These are phyloP conservation scores for Leptinotarsa undecemlineata DNA, from an alignment of 1,140 invertebrate species.

Conservation along the genomic window DNA sequence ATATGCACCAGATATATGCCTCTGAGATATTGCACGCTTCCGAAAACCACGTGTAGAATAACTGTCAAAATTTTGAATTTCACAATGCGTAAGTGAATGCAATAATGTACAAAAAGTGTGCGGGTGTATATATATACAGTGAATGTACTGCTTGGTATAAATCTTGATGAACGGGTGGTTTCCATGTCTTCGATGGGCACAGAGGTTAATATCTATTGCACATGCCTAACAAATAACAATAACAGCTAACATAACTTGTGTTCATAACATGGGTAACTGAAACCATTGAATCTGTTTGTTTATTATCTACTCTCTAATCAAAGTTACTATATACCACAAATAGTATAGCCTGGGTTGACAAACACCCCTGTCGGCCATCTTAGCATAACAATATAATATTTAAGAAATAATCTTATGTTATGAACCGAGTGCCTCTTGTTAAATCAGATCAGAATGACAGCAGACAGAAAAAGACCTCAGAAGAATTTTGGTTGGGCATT, in stretches of 20 bases:
- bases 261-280: constrained; percentile 54
- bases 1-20: constrained; percentile 5
- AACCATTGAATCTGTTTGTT: constrained; percentile 55
- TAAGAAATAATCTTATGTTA: constrained; percentile 57
- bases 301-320: constrained; percentile 56
- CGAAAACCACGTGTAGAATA: constrained; percentile 36
- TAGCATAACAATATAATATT: constrained; percentile 58
- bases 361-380: constrained; percentile 47
- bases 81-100: constrained; percentile 28
- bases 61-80: constrained; percentile 44
- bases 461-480: constrained; percentile 59
- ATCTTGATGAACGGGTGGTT: constrained; percentile 34
- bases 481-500: constrained; percentile 67
- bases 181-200: constrained; percentile 29
- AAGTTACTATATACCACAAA: constrained; percentile 58
- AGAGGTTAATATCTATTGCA: constrained; percentile 29
- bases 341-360: constrained; percentile 50
- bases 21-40: constrained; percentile 40
- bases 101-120: constrained; percentile 44
- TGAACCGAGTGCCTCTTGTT: constrained; percentile 52
- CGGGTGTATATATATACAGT: constrained; percentile 42
- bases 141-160: constrained; percentile 31
- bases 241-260: constrained; percentile 54
- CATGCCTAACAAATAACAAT: constrained; percentile 52
- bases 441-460: constrained; percentile 49